Percentiles rank a stretch among this genome's conserved stretches.
phyloP scores from a whole-genome alignment of 2,113 vertebrate species.

The Dasyprocta punctata region DNA sequence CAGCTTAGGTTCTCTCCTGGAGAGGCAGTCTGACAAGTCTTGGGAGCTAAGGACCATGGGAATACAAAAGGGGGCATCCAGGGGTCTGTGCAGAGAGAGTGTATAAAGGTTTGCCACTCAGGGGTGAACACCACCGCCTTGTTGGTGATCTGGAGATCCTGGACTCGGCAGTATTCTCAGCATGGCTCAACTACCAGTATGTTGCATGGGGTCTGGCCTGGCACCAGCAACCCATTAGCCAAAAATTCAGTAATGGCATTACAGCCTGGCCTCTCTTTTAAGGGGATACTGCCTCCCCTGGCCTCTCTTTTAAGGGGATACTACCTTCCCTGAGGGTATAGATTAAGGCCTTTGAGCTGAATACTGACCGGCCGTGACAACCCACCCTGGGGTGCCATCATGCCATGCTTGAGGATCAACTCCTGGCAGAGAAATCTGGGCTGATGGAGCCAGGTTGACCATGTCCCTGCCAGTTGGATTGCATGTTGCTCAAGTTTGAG shows the following conservation, averaged over 20 bases:
- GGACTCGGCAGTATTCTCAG: background rate
- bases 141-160: background rate
- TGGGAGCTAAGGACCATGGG: background rate
- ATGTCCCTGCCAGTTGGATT: background rate
- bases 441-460: background rate
- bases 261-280: background rate
- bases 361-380: background rate
- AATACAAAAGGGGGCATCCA: background rate
- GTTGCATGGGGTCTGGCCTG: background rate
- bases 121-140: background rate
- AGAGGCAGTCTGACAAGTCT: background rate
- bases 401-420: background rate
- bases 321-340: too few relatives aligned
- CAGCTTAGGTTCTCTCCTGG: background rate
- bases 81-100: background rate
- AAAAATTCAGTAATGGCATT: background rate
- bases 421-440: background rate
- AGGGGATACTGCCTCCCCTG: background rate
- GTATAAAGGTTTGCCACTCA: background rate
- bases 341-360: background rate
- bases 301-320: too few relatives aligned
- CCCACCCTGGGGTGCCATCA: background rate
- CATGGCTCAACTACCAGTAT: background rate
- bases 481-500: background rate
- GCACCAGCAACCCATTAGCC: background rate